Evolutionary conservation across 2,113 vertebrate genomes (phyloP).

Genomic region (Pardalotus punctatus): DNA sequence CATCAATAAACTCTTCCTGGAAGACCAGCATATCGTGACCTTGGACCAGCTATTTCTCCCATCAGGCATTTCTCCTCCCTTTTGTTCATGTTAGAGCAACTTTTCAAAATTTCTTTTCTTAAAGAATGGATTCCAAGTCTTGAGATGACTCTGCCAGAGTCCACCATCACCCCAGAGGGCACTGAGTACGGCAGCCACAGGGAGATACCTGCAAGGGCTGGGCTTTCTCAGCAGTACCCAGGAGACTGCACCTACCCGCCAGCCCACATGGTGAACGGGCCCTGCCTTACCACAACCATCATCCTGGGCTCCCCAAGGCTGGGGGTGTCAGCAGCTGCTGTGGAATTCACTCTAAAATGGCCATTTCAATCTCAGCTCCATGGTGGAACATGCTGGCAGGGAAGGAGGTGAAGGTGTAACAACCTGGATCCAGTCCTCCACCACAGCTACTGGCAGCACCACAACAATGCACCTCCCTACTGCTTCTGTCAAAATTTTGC

Average conservation of each 20-base stretch:
- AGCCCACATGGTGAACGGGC: not conserved
- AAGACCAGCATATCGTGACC: not conserved
- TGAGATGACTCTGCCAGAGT: not conserved
- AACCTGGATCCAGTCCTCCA: not conserved
- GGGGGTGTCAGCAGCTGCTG: not conserved
- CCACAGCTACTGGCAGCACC: not conserved
- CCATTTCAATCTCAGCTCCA: not conserved
- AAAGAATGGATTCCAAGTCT: not conserved
- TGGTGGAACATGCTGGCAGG: accelerated
- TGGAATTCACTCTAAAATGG: not conserved
- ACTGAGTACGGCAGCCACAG: not conserved
- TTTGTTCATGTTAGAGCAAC: not conserved
- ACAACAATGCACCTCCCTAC: accelerated
- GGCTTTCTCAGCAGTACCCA: not conserved
- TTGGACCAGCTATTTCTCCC: not conserved
- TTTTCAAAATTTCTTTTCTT: not conserved
- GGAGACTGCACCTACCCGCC: not conserved
- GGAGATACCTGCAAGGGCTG: not conserved
- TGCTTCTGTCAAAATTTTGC: not conserved
- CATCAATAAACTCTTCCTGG: not conserved
- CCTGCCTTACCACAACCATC: not conserved
- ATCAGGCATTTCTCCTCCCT: not conserved
- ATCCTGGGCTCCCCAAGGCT: not conserved
- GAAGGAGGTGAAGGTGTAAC: not conserved
- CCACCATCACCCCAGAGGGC: not conserved